phyloP scores from a whole-genome alignment of 2,797 vertebrate genomes.

The Sphenopsis melanotis region DNA sequence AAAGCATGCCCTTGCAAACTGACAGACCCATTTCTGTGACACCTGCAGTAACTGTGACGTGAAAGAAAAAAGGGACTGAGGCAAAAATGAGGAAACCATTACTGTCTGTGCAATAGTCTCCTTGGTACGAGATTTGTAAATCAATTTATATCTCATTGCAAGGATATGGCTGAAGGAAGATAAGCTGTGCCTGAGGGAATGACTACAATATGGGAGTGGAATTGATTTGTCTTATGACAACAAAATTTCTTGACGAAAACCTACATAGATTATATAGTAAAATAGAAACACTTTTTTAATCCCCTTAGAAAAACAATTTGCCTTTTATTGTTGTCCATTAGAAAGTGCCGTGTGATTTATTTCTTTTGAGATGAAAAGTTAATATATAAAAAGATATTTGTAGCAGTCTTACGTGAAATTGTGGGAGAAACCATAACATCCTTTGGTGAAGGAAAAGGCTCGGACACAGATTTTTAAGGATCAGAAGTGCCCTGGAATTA shows the following conservation, averaged over 20 bases:
- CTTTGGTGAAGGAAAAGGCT: not conserved
- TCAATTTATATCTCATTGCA: not conserved
- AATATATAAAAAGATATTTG: not conserved
- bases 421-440: not conserved
- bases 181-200: not conserved
- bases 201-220: not conserved
- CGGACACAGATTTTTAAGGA: not conserved
- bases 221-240: conserved; percentile 26
- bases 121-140: not conserved
- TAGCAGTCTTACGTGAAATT: conserved; percentile 10
- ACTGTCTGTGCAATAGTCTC: not conserved
- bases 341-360: not conserved
- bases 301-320: not conserved
- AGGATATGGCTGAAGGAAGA: not conserved
- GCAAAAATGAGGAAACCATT: not conserved
- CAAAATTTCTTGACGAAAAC: not conserved
- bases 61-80: not conserved
- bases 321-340: not conserved
- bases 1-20: not conserved
- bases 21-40: not conserved
- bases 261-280: not conserved
- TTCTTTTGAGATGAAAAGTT: not conserved
- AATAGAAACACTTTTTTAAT: not conserved
- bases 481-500: not conserved
- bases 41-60: not conserved